Evolutionary conservation across 92 coral and sea anemone genomes (phyloP).

Genomic region (Scolanthus callimorphus): DNA sequence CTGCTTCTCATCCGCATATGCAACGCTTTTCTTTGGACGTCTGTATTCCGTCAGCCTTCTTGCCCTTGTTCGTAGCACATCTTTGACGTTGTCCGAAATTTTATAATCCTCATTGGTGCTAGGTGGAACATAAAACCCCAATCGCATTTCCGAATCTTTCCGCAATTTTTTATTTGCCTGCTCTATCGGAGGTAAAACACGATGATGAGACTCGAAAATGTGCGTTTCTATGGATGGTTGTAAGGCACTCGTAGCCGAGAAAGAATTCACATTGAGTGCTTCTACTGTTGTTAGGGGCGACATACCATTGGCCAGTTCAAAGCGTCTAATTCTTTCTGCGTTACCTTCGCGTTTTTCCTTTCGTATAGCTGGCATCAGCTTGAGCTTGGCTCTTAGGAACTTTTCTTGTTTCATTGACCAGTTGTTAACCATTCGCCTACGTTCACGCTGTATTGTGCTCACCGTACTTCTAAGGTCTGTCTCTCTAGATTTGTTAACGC

Average conservation of each 20-base stretch:
- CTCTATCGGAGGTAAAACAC: neutral
- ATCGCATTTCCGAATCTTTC: neutral
- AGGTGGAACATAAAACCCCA: neutral
- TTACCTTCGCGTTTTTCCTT: slow-evolving; percentile 4
- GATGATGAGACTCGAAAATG: neutral
- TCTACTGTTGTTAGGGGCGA: slow-evolving; percentile 27
- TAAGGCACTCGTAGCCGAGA: slow-evolving; percentile 6
- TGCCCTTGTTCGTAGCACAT: slow-evolving; percentile 21
- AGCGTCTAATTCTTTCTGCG: slow-evolving; percentile 13
- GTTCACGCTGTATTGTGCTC: slow-evolving; percentile 75
- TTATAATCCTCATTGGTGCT: neutral
- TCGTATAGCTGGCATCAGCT: slow-evolving; percentile 55
- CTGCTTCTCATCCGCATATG: neutral
- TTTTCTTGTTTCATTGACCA: slow-evolving; percentile 82
- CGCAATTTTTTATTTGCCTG: neutral
- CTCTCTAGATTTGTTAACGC: slow-evolving; percentile 75
- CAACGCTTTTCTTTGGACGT: slow-evolving; percentile 1
- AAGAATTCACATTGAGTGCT: slow-evolving; percentile 12
- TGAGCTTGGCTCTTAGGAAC: slow-evolving; percentile 72
- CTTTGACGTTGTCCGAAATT: slow-evolving; percentile 1
- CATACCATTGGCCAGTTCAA: slow-evolving; percentile 32
- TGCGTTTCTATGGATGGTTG: slow-evolving; percentile 5
- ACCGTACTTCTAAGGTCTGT: slow-evolving; percentile 68
- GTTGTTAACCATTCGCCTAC: slow-evolving; percentile 60
- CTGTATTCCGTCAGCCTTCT: slow-evolving; percentile 22